Conservation (phyloP, 2,797 vertebrate species). For the Picus viridis region DNA sequence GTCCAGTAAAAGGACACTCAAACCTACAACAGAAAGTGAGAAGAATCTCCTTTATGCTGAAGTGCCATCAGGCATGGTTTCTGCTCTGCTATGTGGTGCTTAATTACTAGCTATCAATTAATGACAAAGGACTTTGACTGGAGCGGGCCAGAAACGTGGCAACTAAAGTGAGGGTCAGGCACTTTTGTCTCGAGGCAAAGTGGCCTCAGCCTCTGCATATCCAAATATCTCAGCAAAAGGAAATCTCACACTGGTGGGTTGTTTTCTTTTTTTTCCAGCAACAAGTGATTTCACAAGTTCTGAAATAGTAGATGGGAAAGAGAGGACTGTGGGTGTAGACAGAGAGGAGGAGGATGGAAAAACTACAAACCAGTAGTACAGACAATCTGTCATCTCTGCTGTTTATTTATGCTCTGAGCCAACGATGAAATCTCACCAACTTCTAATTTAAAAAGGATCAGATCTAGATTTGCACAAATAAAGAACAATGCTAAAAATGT, state of each 20-base stretch:
- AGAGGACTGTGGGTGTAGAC: neutral
- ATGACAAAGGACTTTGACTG: neutral
- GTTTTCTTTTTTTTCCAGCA: neutral
- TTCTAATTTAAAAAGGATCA: neutral
- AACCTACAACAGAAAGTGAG: neutral
- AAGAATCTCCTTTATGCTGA: neutral
- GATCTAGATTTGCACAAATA: neutral
- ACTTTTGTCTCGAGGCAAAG: neutral
- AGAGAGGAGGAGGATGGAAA: neutral
- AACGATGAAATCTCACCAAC: neutral
- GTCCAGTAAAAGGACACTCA: neutral
- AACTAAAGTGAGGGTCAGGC: neutral
- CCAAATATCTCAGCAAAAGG: neutral
- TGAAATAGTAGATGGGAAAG: neutral
- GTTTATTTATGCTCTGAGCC: neutral
- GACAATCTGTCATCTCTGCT: neutral
- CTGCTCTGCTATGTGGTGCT: neutral
- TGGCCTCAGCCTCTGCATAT: neutral
- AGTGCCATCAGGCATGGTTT: neutral
- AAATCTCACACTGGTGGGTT: neutral
- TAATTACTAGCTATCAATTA: neutral
- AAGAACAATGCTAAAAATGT: neutral
- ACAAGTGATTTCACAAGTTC: neutral
- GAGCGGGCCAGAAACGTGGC: neutral
- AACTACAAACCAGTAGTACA: neutral